Evolutionary conservation across 2,888 invertebrate genomes (phyloP).

Genomic region (Epirrhoe alternata): DNA sequence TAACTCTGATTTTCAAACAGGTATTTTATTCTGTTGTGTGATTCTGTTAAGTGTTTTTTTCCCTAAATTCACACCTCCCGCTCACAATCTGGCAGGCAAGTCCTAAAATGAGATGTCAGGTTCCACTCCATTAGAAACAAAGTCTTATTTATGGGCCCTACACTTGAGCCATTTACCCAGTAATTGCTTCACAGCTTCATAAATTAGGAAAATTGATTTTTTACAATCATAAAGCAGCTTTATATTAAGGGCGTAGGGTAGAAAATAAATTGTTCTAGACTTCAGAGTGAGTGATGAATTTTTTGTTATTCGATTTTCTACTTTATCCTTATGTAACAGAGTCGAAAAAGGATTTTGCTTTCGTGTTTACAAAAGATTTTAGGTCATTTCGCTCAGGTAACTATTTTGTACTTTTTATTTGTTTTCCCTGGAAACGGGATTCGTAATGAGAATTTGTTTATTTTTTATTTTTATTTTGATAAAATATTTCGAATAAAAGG

Average conservation of each 20-base stretch:
- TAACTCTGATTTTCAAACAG: too few species aligned
- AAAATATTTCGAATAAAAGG: too few species aligned
- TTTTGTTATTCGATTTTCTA: neutral
- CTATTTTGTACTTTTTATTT: constrained; percentile 6
- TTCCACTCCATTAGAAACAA: constrained; percentile 34
- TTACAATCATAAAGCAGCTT: constrained; percentile 19
- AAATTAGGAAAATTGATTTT: constrained; percentile 38
- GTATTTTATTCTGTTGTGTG: too few species aligned
- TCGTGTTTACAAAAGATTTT: constrained; percentile 1
- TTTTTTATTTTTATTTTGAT: too few species aligned
- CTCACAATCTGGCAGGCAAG: constrained; percentile 7
- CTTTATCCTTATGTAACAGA: neutral
- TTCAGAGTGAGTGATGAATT: neutral
- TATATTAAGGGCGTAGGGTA: constrained; percentile 13
- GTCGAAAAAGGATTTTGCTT: neutral
- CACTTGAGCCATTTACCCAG: constrained; percentile 38
- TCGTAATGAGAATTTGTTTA: constrained; percentile 1
- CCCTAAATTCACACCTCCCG: neutral
- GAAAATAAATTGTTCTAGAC: constrained; percentile 11
- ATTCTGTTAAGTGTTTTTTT: too few species aligned
- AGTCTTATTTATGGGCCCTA: constrained; percentile 38
- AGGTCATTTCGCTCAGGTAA: constrained; percentile 8
- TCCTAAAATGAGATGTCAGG: constrained; percentile 27
- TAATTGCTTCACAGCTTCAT: constrained; percentile 44
- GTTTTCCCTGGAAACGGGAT: neutral